Percentiles rank a stretch among this genome's conserved stretches.
phyloP scores from a whole-genome alignment of 2,113 vertebrate genomes.

The Apus apus region DNA sequence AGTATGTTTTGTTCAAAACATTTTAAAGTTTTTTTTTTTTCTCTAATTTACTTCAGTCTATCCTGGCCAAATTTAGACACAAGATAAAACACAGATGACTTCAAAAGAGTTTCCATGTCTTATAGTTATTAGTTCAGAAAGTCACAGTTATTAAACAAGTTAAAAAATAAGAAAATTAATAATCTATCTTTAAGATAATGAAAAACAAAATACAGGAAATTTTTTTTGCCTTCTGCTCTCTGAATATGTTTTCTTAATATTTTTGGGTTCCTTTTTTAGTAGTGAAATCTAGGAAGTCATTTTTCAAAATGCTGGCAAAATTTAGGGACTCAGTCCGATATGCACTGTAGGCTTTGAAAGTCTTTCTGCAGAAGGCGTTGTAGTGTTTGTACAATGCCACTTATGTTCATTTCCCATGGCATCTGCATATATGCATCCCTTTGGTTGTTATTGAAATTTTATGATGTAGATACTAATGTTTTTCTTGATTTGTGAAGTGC shows the following conservation, averaged over 20 bases:
- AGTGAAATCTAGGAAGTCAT: neutral
- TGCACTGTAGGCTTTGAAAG: neutral
- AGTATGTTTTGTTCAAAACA: neutral
- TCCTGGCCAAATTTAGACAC: neutral
- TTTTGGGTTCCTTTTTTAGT: neutral
- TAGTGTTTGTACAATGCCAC: neutral
- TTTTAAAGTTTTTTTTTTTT: neutral
- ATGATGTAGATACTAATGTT: neutral
- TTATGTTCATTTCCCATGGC: neutral
- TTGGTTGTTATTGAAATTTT: neutral
- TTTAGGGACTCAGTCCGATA: neutral
- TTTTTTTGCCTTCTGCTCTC: neutral
- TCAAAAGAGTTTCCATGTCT: neutral
- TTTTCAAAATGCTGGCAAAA: neutral
- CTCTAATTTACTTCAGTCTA: neutral
- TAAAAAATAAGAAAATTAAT: neutral
- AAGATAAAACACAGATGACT: neutral
- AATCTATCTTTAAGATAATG: neutral
- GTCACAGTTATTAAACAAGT: neutral
- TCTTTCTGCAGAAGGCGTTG: neutral
- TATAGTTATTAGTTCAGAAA: neutral
- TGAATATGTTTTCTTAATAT: neutral
- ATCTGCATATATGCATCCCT: neutral
- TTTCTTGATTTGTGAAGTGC: neutral
- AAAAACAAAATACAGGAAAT: neutral